Conservation (phyloP, 2,797 vertebrate genomes). For the Pangasius mekongensis region DNA sequence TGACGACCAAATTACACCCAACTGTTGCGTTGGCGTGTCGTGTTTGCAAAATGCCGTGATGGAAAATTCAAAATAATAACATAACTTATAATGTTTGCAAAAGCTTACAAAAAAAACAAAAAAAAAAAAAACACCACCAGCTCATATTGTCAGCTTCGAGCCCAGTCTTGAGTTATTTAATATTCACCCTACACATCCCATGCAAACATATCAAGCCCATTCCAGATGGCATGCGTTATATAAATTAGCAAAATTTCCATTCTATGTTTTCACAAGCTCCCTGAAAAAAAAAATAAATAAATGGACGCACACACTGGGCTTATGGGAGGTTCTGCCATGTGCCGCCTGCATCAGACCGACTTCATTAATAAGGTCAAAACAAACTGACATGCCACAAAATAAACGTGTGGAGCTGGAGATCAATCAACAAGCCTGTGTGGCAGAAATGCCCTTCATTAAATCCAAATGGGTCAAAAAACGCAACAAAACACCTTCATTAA, state of each 20-base stretch:
- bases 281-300: too few species aligned
- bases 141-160: conserved; percentile 11
- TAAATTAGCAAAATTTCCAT: conserved; percentile 43
- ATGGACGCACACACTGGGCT: not conserved
- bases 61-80: conserved; percentile 17
- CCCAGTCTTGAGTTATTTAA: conserved; percentile 36
- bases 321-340: conserved; percentile 30
- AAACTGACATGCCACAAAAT: conserved; percentile 41
- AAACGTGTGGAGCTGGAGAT: conserved; percentile 55
- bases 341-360: conserved; percentile 49
- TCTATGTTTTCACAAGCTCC: conserved; percentile 46
- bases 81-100: conserved; percentile 40
- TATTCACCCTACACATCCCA: conserved; percentile 10
- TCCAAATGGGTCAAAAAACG: conserved; percentile 37
- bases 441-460: conserved; percentile 55
- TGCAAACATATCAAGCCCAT: conserved; percentile 16
- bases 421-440: conserved; percentile 49
- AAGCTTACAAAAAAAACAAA: conserved; percentile 6
- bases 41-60: conserved; percentile 7
- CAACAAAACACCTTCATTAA: conserved; percentile 48
- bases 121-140: conserved; percentile 8
- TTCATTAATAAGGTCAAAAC: conserved; percentile 61
- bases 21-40: conserved; percentile 26
- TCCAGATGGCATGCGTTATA: conserved; percentile 52
- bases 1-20: conserved; percentile 48